These are phyloP conservation scores for Coregonus ussuriensis DNA, from an alignment of 2,797 vertebrate species.

Conservation along the genomic window DNA sequence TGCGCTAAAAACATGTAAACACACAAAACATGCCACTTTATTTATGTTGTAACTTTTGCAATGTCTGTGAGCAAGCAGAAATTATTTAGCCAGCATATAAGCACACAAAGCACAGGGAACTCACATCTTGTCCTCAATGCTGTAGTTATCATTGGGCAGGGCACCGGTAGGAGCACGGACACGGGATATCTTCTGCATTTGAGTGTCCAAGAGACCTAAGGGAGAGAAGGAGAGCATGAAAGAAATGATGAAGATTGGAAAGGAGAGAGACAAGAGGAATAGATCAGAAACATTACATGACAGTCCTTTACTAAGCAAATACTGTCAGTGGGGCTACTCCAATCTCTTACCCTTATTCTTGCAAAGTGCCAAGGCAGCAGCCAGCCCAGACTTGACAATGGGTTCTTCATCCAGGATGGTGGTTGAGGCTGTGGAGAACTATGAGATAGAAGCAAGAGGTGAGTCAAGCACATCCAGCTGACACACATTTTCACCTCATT, in stretches of 20 bases:
- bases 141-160: conserved; percentile 87
- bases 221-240: neutral
- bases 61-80: neutral
- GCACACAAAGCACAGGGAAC: conserved; percentile 26
- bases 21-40: too few relatives aligned
- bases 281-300: neutral
- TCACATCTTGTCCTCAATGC: conserved; percentile 95
- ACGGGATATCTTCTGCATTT: conserved; percentile 87
- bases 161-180: conserved; percentile 82
- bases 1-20: too few relatives aligned
- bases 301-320: neutral
- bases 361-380: conserved; percentile 85
- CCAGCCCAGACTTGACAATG: conserved; percentile 88
- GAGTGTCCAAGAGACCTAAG: conserved; percentile 86
- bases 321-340: neutral
- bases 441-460: neutral
- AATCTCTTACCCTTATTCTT: conserved; percentile 86
- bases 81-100: neutral
- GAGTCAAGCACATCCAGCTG: neutral
- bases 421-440: conserved; percentile 86
- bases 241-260: neutral
- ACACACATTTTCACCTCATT: neutral
- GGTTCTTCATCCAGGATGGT: conserved; percentile 95
- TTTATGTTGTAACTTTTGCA: too few relatives aligned
- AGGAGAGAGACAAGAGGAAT: neutral